phyloP scores from a whole-genome alignment of 2,113 vertebrate genomes.

The Oncorhynchus kisutch region DNA sequence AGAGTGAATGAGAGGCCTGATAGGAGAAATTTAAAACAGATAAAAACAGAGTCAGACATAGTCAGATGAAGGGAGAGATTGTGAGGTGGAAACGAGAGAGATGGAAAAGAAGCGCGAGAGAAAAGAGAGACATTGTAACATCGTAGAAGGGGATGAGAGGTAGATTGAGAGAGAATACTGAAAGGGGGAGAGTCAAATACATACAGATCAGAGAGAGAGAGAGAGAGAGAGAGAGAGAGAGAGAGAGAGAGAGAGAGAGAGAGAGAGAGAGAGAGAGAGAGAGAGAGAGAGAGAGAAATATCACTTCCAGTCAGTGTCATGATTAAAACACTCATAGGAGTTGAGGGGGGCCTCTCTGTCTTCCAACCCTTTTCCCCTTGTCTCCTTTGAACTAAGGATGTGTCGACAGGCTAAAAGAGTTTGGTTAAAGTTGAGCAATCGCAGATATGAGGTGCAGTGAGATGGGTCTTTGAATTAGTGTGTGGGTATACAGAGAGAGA shows the following conservation, averaged over 20 bases:
- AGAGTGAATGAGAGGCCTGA: background rate
- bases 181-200: background rate
- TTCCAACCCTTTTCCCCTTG: slow-evolving; percentile 43
- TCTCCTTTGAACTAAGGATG: slow-evolving; percentile 64
- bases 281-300: slow-evolving; percentile 33
- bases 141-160: background rate
- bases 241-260: slow-evolving; percentile 29
- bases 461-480: slow-evolving; percentile 60
- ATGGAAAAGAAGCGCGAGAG: background rate
- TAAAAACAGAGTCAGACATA: background rate
- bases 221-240: slow-evolving; percentile 28
- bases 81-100: background rate
- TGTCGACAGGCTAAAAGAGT: slow-evolving; percentile 52
- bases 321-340: slow-evolving; percentile 69
- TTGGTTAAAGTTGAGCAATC: slow-evolving; percentile 56
- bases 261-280: slow-evolving; percentile 30
- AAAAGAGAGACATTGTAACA: background rate
- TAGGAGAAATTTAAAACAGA: background rate
- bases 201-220: background rate
- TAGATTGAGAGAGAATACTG: background rate
- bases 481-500: slow-evolving; percentile 5
- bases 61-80: background rate
- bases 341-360: slow-evolving; percentile 39
- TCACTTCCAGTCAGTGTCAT: slow-evolving; percentile 55
- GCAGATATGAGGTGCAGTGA: slow-evolving; percentile 42